Conservation (phyloP, 2,113 vertebrate species). For the Antechinus flavipes region DNA sequence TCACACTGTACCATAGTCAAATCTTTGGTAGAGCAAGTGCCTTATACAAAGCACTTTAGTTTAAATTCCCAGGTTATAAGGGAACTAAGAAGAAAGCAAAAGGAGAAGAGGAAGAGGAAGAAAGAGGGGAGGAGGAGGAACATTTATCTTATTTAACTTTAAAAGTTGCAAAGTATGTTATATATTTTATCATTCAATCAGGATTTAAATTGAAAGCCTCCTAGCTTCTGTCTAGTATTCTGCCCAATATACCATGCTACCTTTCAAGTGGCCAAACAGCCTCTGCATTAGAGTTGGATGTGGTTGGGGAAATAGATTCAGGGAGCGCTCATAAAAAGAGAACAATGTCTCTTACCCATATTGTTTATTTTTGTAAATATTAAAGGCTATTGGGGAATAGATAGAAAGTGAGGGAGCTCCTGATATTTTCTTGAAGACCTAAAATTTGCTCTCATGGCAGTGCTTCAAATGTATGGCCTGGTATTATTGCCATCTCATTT, state of each 20-base stretch:
- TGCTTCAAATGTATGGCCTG: background rate
- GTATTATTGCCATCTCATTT: background rate
- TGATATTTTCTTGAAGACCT: background rate
- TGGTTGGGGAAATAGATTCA: background rate
- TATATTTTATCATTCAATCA: background rate
- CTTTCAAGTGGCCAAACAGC: background rate
- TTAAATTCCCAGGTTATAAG: background rate
- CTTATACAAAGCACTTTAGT: conserved; percentile 4
- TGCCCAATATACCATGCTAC: background rate
- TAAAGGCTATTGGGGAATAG: background rate
- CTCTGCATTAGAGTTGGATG: background rate
- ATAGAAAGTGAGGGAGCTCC: background rate
- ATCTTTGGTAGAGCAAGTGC: background rate
- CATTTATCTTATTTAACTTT: background rate
- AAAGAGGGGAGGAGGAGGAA: background rate
- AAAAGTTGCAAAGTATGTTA: background rate
- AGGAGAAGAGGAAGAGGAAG: no score
- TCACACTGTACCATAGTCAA: background rate
- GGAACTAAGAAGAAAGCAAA: background rate
- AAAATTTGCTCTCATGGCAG: background rate
- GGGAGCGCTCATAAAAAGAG: background rate
- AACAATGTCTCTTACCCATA: background rate
- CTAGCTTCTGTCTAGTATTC: background rate
- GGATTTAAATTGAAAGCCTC: background rate
- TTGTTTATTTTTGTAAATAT: conserved; percentile 33